Conservation (phyloP, 1,140 invertebrate species). For the Trichonephila inaurata region DNA sequence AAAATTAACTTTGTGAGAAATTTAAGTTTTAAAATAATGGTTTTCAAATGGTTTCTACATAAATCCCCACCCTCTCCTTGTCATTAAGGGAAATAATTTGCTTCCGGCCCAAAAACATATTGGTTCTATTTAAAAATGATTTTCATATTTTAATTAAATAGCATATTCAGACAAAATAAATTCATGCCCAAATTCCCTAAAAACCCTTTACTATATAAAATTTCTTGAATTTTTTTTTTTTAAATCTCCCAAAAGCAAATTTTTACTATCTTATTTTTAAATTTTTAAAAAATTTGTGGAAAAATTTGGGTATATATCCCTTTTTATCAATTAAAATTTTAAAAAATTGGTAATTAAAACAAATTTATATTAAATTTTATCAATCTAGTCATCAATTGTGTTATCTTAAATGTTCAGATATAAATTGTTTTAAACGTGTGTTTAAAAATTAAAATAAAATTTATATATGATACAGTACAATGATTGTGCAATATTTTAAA, state of each 20-base stretch:
- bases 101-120: background rate
- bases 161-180: background rate
- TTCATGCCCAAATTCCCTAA: background rate
- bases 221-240: background rate
- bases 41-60: background rate
- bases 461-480: background rate
- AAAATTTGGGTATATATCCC: background rate
- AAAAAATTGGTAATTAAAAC: background rate
- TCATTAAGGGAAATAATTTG: background rate
- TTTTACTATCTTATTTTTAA: background rate
- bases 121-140: background rate
- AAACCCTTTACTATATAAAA: background rate
- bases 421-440: background rate
- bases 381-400: slow-evolving; percentile 10
- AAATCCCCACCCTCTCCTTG: background rate
- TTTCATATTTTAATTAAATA: background rate
- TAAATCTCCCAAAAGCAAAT: background rate
- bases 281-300: background rate
- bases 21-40: background rate
- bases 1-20: background rate
- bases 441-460: background rate
- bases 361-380: background rate
- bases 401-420: background rate
- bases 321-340: background rate
- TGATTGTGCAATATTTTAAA: background rate